Base-by-base conservation (phyloP, 92 coral and sea anemone species). In the Epizoanthus scotinus region DNA sequence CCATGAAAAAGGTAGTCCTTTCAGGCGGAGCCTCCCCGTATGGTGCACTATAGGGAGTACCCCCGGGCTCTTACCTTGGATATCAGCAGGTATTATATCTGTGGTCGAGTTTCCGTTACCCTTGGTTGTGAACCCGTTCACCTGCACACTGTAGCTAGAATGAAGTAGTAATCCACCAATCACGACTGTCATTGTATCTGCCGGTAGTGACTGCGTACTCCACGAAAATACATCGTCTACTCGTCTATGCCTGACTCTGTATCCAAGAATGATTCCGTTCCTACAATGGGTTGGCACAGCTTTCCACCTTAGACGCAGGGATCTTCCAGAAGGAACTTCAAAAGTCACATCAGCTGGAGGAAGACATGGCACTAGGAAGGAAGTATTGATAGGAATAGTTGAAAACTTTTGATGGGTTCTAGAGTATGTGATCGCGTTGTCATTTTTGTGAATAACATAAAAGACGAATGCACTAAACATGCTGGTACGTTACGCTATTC, bases 41-140 rank as follows among this genome's bases (percentile, higher is more conserved):
- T n/a, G n/a, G n/a, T n/a, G n/a, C n/a, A n/a, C n/a, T n/a, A n/a
- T n/a, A n/a, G n/a, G n/a, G n/a, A n/a, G n/a, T n/a, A n/a, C n/a
- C n/a, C n/a, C n/a, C n/a, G n/a, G n/a, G n/a, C 28, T 26, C 87
- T 81, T 78, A 91, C 94, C 94, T 19, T 84, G 40, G 40, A 58
- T 72, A 66, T 87, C 94, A 2, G 91, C 83, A 24, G 68, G 61
- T 3, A 87, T 73, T 10, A 84, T 79, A 29, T 91, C 94, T 20
- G 62, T 64, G 2, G 85, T 60, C 3, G 89, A 59, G 24, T 84
- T 87, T 22, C 98, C 98, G 7, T 88, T 83, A 8, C 98, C 98
- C 77, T 77, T 91, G 36, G 86, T 82, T 49, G 98, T 93, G 59
- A 91, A 93, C 9, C 94, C 98, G 8, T 85, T 27, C 56, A 93